Evolutionary conservation across 2,888 invertebrate species (phyloP), one percentile per base, ranked within the genome.

Genomic region (Diarsia brunnea): DNA sequence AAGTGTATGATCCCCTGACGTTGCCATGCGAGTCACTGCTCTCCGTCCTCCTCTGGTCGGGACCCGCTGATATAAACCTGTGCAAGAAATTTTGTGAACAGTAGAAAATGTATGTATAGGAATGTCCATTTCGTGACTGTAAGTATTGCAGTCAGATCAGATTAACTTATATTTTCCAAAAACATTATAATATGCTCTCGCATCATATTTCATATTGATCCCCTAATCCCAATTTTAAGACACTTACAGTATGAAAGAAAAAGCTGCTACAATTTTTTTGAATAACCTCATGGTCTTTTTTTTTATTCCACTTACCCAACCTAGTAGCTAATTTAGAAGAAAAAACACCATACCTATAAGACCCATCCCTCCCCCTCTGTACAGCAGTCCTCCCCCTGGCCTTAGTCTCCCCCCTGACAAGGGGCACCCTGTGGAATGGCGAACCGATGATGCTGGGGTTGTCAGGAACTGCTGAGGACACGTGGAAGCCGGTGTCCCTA

Each of bases 1-100:
- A 98, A 0, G 98, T 98, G 94, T 98, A 98, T 0, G 98, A 98
- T 51, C 98, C 98, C 84, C 98, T 95, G 2, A 98, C 98, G 84
- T 98, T 97, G 24, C 98, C 98, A 73, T 97, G 97, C 0, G 98
- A 96, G 82, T 98, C 98, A 81, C 98, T 98, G 84, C 97, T 97
- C 93, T 98, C 98, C 0, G 98, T 97, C 77, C 98, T 95, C 84
- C 98, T 97, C 90, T 98, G 98, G 90, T 98, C 98, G 0, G 98
- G 98, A 2, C 98, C 98, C 12, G 98, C 97, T 51, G 98, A 97
- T 86, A 98, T 97, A 85, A 98, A 98, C 89, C 98, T 98, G 87
- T 21, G 88, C 80, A 71, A 60, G 69, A 58, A 45, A 73, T 55
- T 51, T 68, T 65, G 67, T 70, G 60, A 78, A 84, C 67, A 68